These are phyloP conservation scores for Danio tinwini DNA, from an alignment of 2,797 vertebrate species.

Conservation along the genomic window DNA sequence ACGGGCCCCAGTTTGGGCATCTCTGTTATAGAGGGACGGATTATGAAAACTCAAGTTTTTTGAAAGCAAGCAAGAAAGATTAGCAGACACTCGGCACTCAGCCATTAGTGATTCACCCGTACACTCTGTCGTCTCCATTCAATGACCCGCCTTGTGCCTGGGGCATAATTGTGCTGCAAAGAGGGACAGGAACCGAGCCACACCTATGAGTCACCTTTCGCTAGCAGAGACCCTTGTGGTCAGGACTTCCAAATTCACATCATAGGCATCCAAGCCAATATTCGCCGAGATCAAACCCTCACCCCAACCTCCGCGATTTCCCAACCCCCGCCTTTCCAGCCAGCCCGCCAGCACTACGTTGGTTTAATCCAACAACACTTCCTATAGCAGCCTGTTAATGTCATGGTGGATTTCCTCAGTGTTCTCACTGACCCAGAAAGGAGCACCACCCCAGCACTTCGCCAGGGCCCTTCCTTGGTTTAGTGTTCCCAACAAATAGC, in stretches of 20 bases:
- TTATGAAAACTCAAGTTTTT: background rate
- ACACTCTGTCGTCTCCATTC: slow-evolving; percentile 37
- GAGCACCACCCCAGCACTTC: slow-evolving; percentile 81
- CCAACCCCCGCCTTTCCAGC: slow-evolving; percentile 53
- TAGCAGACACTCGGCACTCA: slow-evolving; percentile 7
- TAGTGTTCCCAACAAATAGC: slow-evolving; percentile 81
- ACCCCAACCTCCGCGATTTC: slow-evolving; percentile 61
- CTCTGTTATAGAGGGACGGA: no score
- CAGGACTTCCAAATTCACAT: slow-evolving; percentile 38
- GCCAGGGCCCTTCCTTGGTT: slow-evolving; percentile 80
- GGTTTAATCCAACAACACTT: slow-evolving; percentile 86
- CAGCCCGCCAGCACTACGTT: slow-evolving; percentile 68
- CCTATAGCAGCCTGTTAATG: slow-evolving; percentile 85
- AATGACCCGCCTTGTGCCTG: slow-evolving; percentile 35
- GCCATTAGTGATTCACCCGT: slow-evolving; percentile 48
- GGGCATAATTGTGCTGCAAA: slow-evolving; percentile 49
- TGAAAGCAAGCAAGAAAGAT: slow-evolving; percentile 18
- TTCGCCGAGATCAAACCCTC: slow-evolving; percentile 52
- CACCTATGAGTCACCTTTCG: slow-evolving; percentile 49
- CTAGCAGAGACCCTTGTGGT: slow-evolving; percentile 44
- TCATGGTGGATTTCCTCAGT: slow-evolving; percentile 82
- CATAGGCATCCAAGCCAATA: slow-evolving; percentile 57
- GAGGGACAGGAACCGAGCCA: slow-evolving; percentile 45
- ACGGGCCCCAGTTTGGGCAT: no score
- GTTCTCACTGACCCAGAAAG: slow-evolving; percentile 78